A percentile compares a stretch with the other conserved stretches of the same genome.
phyloP scores from a whole-genome alignment of 2,797 vertebrate species.

The Coregonus suidteri region DNA sequence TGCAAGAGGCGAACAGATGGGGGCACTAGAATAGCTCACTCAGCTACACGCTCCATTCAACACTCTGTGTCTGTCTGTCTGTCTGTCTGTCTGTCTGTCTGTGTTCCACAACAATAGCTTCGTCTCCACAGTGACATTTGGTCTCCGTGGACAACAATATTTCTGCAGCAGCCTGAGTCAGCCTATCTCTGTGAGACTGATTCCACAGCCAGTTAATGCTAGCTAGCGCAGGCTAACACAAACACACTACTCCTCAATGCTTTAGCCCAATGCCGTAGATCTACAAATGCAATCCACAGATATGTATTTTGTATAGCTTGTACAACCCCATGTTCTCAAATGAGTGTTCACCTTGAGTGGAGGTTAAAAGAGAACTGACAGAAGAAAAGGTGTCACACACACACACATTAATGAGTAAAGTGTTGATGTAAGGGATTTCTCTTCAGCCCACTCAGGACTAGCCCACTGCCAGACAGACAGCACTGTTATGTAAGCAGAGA shows the following conservation, averaged over 20 bases:
- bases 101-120: slow-evolving; percentile 45
- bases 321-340: slow-evolving; percentile 30
- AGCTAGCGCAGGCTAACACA: too few relatives aligned
- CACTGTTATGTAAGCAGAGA: slow-evolving; percentile 38
- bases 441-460: too few relatives aligned
- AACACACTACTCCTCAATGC: too few relatives aligned
- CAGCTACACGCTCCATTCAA: slow-evolving; percentile 63
- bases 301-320: slow-evolving; percentile 19
- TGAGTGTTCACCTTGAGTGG: slow-evolving; percentile 51
- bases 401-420: neutral
- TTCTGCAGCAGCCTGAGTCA: slow-evolving; percentile 35
- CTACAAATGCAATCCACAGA: neutral
- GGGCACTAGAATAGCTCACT: slow-evolving; percentile 60
- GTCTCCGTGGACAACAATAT: slow-evolving; percentile 45
- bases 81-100: slow-evolving; percentile 24
- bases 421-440: slow-evolving; percentile 44
- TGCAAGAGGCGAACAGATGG: slow-evolving; percentile 50
- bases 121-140: slow-evolving; percentile 53
- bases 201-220: slow-evolving; percentile 11
- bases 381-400: slow-evolving; percentile 23
- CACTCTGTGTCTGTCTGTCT: slow-evolving; percentile 11
- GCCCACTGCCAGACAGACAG: slow-evolving; percentile 9
- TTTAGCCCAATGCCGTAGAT: slow-evolving; percentile 47
- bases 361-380: slow-evolving; percentile 9
- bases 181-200: slow-evolving; percentile 25